Percentiles rank a stretch among this genome's conserved stretches.
Conservation (phyloP, 2,113 vertebrate species). For the Odontophorus gujanensis region DNA sequence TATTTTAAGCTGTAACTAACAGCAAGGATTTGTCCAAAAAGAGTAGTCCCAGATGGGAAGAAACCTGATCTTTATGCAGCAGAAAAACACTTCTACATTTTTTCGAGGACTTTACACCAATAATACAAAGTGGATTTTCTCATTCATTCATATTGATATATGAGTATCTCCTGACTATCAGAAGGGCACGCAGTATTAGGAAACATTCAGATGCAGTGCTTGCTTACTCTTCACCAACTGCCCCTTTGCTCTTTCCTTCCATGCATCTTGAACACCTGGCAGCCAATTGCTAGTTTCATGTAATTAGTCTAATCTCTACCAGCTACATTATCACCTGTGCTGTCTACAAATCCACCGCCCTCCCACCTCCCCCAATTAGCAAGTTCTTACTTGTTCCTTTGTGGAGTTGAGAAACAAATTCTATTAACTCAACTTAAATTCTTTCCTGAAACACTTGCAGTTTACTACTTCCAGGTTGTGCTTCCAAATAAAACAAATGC, state of each 20-base stretch:
- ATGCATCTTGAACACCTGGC: background rate
- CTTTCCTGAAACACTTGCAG: background rate
- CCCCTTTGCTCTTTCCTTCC: background rate
- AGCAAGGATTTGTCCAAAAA: slow-evolving; percentile 10
- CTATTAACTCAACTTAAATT: background rate
- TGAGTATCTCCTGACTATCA: background rate
- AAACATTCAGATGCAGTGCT: background rate
- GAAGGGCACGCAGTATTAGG: background rate
- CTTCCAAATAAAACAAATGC: background rate
- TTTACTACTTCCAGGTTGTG: background rate
- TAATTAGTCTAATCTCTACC: slow-evolving; percentile 8
- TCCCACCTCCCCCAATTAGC: slow-evolving; percentile 11
- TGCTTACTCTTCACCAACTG: background rate
- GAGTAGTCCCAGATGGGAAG: background rate
- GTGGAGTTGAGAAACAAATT: background rate
- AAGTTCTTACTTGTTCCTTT: background rate
- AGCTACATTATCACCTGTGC: slow-evolving; percentile 4
- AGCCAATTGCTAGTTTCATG: background rate
- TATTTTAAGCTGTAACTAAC: background rate
- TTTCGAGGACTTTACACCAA: background rate
- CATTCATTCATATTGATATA: background rate
- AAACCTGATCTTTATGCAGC: background rate
- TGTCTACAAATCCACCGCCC: background rate
- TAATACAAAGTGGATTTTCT: background rate
- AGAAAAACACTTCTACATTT: background rate